A percentile compares a stretch with the other conserved stretches of the same genome.
phyloP scores from a whole-genome alignment of 2,888 invertebrate species.

The Cantharis lateralis region DNA sequence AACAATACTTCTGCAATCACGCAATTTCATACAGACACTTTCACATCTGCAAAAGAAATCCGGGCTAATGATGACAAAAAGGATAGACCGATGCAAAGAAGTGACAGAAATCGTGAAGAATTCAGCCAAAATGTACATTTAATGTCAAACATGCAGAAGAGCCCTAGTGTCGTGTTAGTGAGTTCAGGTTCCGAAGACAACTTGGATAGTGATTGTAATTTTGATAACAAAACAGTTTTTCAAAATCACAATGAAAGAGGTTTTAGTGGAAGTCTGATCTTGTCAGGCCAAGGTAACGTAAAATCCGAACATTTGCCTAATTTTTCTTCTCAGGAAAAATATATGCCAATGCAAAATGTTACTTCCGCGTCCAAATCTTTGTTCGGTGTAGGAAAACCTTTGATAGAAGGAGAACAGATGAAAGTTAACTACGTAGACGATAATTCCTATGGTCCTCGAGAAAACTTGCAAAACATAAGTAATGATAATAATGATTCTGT shows the following conservation, averaged over 20 bases:
- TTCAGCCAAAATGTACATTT: neutral
- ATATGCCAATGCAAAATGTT: neutral
- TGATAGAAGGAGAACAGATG: neutral
- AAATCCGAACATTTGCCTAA: neutral
- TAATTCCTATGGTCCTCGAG: neutral
- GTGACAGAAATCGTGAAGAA: neutral
- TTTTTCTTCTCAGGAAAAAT: neutral
- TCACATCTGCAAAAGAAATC: neutral
- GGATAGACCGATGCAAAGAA: neutral
- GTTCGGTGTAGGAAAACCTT: neutral
- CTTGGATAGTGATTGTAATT: neutral
- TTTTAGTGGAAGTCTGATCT: neutral
- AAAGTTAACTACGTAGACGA: neutral
- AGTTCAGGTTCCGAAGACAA: neutral
- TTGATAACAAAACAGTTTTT: neutral
- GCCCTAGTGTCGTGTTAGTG: neutral
- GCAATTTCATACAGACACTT: neutral
- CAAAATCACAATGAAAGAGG: neutral
- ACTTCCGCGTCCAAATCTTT: neutral
- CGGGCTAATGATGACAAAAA: neutral
- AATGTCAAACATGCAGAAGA: neutral
- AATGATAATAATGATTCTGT: neutral
- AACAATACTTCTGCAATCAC: neutral
- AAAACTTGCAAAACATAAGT: neutral
- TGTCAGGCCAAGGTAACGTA: neutral